phyloP scores from a whole-genome alignment of 2,113 vertebrate genomes.

The Thalassarche chlororhynchos region DNA sequence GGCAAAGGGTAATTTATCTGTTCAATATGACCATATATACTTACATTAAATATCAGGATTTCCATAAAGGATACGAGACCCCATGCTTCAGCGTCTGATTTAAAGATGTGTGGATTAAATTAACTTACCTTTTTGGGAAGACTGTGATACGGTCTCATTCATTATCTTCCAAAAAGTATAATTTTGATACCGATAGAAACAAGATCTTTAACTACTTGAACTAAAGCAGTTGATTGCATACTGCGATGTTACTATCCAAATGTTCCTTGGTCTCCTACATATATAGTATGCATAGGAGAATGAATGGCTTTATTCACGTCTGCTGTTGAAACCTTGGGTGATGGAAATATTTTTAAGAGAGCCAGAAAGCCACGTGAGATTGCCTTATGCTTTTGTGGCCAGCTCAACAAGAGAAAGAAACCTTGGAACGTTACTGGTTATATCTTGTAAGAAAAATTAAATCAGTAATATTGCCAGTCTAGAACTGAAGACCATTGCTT shows the following conservation, averaged over 20 bases:
- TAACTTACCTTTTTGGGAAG: neutral
- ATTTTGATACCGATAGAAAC: neutral
- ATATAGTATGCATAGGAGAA: neutral
- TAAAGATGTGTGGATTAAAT: neutral
- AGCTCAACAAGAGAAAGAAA: neutral
- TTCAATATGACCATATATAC: neutral
- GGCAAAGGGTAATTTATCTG: neutral
- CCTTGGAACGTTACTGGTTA: neutral
- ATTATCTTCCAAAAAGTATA: neutral
- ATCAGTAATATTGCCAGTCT: neutral
- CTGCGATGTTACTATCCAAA: neutral
- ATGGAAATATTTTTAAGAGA: neutral
- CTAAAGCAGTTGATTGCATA: neutral
- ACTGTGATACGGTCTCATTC: neutral
- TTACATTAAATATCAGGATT: neutral
- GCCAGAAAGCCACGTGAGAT: neutral
- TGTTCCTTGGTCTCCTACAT: neutral
- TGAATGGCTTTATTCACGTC: neutral
- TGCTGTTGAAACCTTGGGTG: neutral
- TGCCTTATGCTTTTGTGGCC: neutral
- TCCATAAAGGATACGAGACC: neutral
- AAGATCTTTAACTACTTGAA: neutral
- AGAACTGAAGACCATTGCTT: neutral
- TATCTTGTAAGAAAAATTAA: neutral
- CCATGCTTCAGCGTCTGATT: neutral